These are phyloP conservation scores for Danio choprae DNA, from an alignment of 2,797 vertebrate species.

Conservation along the genomic window DNA sequence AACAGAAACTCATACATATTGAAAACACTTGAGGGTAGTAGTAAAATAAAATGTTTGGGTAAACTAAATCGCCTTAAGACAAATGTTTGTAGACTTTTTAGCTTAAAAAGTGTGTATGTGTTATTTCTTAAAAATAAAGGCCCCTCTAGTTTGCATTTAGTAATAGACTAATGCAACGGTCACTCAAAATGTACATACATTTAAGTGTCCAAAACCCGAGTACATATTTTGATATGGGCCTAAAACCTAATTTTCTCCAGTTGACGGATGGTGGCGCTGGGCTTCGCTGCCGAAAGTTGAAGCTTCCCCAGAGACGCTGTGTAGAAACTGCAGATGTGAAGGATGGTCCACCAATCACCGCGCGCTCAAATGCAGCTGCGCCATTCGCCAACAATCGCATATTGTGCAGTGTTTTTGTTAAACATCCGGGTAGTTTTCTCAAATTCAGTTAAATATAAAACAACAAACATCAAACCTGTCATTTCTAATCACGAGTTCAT, in stretches of 20 bases:
- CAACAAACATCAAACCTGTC: background rate
- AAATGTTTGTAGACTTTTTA: background rate
- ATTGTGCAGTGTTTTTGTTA: constrained; percentile 19
- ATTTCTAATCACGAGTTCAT: constrained; percentile 4
- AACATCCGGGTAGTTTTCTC: constrained; percentile 23
- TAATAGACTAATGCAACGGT: background rate
- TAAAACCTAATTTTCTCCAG: constrained; percentile 1
- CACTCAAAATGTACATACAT: background rate
- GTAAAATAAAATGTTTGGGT: no score
- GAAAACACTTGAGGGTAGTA: no score
- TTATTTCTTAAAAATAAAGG: background rate
- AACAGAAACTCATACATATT: no score
- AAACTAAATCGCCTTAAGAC: no score
- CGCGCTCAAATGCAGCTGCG: constrained; percentile 58
- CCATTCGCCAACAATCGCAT: constrained; percentile 53
- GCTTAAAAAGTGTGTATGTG: background rate
- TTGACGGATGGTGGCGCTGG: constrained; percentile 50
- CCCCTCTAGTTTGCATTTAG: background rate
- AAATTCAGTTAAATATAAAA: background rate
- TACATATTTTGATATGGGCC: no score
- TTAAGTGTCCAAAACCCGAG: background rate
- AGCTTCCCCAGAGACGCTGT: constrained; percentile 53
- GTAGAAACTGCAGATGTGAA: constrained; percentile 49
- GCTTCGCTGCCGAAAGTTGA: constrained; percentile 29
- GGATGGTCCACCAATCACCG: constrained; percentile 53